Evolutionary conservation across 2,888 invertebrate species (phyloP).

Genomic region (Iphiclides podalirius): DNA sequence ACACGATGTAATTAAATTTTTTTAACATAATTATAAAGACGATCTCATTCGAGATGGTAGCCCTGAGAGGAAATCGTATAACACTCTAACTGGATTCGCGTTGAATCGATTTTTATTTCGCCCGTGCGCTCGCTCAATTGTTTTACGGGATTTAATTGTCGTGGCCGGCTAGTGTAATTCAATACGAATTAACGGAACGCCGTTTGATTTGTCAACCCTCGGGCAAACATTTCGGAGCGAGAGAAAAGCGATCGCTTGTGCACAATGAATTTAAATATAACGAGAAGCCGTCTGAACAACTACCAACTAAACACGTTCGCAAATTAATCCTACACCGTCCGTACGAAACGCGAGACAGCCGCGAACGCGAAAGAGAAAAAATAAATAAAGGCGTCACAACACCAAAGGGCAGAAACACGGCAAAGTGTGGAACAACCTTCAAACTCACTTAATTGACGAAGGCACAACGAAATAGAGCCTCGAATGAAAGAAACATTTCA

Average conservation of each 20-base stretch:
- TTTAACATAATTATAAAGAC: too few relatives aligned
- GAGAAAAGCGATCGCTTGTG: too few relatives aligned
- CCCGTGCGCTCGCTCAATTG: conserved; percentile 37
- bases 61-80: conserved; percentile 38
- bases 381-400: conserved; percentile 1
- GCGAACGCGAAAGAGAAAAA: conserved; percentile 3
- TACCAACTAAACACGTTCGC: too few relatives aligned
- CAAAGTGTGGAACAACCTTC: conserved; percentile 3
- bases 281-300: too few relatives aligned
- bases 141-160: conserved; percentile 47
- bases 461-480: conserved; percentile 10
- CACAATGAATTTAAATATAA: too few relatives aligned
- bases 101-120: conserved; percentile 57
- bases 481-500: conserved; percentile 9
- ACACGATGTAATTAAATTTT: too few relatives aligned
- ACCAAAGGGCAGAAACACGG: neutral
- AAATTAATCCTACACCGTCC: too few relatives aligned
- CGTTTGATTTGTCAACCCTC: conserved; percentile 45
- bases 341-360: neutral
- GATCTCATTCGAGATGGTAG: conserved; percentile 19
- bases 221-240: neutral
- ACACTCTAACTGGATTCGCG: conserved; percentile 52
- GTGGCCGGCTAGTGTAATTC: conserved; percentile 63
- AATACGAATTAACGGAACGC: conserved; percentile 74
- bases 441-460: conserved; percentile 9